Evolutionary conservation across 2,113 vertebrate genomes (phyloP).

Genomic region (Caranx melampygus): DNA sequence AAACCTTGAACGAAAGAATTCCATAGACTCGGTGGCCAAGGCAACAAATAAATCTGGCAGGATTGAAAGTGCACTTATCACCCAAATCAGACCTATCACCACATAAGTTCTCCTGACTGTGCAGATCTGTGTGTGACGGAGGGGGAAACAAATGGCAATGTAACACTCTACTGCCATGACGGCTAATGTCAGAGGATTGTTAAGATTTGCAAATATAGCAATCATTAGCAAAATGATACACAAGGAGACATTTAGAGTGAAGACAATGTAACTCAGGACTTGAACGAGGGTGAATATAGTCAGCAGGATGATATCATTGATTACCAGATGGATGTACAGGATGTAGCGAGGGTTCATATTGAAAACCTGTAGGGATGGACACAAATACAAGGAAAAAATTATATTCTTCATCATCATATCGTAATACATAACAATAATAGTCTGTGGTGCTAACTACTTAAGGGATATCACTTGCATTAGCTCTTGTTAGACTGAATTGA

Average conservation of each 20-base stretch:
- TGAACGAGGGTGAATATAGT: conserved; percentile 21
- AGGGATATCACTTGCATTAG: no score
- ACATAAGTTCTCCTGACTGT: conserved; percentile 58
- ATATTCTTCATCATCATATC: not conserved
- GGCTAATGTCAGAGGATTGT: conserved; percentile 55
- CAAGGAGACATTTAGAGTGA: conserved; percentile 64
- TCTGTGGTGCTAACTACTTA: not conserved
- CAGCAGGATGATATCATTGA: conserved; percentile 64
- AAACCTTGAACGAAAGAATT: conserved; percentile 62
- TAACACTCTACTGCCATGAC: conserved; percentile 75
- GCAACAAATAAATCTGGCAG: conserved; percentile 66
- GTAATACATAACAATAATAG: not conserved
- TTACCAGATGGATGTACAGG: conserved; percentile 74
- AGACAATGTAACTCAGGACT: conserved; percentile 45
- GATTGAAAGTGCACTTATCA: conserved; percentile 28
- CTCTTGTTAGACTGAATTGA: no score
- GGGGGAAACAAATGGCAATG: conserved; percentile 68
- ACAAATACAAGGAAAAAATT: not conserved
- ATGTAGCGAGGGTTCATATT: conserved; percentile 76
- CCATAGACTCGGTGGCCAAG: conserved; percentile 48
- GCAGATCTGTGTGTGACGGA: conserved; percentile 67
- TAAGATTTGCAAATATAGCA: conserved; percentile 46
- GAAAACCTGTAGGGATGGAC: conserved; percentile 56
- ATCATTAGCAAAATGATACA: conserved; percentile 60
- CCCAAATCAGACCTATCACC: conserved; percentile 64